Evolutionary conservation across 2,113 vertebrate species (phyloP).

Genomic region (Marcusenius ussheri): DNA sequence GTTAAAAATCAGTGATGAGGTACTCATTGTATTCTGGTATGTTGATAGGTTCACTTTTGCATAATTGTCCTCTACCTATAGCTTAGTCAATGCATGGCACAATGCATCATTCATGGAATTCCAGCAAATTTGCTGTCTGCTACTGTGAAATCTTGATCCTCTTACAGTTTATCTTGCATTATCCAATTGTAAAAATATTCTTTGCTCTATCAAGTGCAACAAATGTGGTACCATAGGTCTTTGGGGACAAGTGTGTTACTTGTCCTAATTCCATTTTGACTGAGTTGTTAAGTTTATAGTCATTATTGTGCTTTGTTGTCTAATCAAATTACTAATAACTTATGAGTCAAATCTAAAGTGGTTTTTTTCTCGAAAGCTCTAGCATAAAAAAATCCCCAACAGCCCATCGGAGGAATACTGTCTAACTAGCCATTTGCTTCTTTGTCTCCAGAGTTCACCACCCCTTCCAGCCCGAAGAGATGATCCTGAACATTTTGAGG

Average conservation of each 20-base stretch:
- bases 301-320: neutral
- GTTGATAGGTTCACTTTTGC: neutral
- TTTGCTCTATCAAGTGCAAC: neutral
- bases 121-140: neutral
- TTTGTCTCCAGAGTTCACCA: neutral
- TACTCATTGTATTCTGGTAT: neutral
- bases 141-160: neutral
- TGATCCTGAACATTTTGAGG: neutral
- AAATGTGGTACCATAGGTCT: neutral
- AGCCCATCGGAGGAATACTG: neutral
- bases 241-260: neutral
- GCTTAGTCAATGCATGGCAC: neutral
- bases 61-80: neutral
- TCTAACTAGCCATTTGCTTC: neutral
- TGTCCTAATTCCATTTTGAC: neutral
- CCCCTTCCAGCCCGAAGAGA: neutral
- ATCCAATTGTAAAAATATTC: neutral
- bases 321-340: neutral
- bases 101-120: neutral
- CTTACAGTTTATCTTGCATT: neutral
- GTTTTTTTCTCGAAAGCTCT: neutral
- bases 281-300: neutral
- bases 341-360: neutral
- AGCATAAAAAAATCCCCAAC: neutral
- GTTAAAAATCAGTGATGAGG: neutral